Evolutionary conservation across 1,140 invertebrate genomes (phyloP), one percentile per base, ranked within the genome.

Genomic region (Ridgeia piscesae): DNA sequence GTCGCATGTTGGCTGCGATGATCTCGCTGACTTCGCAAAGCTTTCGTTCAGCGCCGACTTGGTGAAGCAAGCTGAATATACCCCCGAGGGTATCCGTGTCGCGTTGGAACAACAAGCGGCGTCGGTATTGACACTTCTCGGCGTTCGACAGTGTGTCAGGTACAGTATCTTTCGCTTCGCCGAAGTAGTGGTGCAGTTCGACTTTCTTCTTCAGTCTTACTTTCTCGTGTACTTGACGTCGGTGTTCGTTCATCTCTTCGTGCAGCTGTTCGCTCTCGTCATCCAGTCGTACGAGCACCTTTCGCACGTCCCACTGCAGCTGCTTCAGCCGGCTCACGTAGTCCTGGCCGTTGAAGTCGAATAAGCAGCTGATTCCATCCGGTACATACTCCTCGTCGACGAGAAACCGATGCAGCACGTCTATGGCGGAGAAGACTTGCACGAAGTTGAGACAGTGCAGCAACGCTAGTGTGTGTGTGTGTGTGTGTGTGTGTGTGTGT

Each of bases 251-350:
- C 14, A 34, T 92, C 17, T 93, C 94, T 50, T 93, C 93, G 89
- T 93, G 93, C 6, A 94, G 90, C 92, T 94, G 93, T 27, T 93
- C 91, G 34, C 50, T 88, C 92, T 93, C 93, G 77, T 94, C 94
- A 88, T 94, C 93, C n/a, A 94, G 34, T 21, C 89, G 48, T 77
- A 91, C 92, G 89, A 94, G 88, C 0, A 93, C 91, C 6, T 91
- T 35, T 33, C 93, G 92, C 0, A 92, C 91, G 34, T 88, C n/a
- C 17, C 34, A 35, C 33, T 92, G 90, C 48, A 94, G 42, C 31
- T 89, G n/a, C 89, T 93, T 93, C 34, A 94, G 33, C 34, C 92
- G 91, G 1, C 58, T 9, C 14, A 91, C 31, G 35, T 34, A 34
- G 58, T 94, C 92, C 6, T 88, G 34, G 17, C 88, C 93, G 89